A percentile compares a stretch with the other conserved stretches of the same genome.
These are phyloP conservation scores for Anarrhichthys ocellatus DNA, from an alignment of 2,113 vertebrate species.

Conservation along the genomic window DNA sequence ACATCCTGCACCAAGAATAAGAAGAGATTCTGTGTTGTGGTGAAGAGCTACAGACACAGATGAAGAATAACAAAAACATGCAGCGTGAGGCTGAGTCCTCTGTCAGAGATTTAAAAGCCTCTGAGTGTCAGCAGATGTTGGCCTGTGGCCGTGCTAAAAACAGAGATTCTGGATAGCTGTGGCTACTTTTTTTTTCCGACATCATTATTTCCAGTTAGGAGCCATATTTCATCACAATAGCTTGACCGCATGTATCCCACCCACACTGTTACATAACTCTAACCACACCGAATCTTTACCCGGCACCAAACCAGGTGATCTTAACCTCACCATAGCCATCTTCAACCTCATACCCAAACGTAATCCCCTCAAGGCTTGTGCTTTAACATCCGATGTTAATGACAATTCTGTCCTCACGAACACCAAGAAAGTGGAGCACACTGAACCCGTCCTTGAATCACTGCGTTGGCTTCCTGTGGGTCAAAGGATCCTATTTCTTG, in stretches of 20 bases:
- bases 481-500: too few relatives aligned
- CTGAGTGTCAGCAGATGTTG: conserved; percentile 11
- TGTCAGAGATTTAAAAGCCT: not conserved
- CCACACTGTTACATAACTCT: not conserved
- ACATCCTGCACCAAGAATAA: not conserved
- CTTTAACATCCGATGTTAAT: too few relatives aligned
- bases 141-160: not conserved
- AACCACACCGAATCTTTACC: not conserved
- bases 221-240: not conserved
- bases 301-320: not conserved
- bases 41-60: not conserved
- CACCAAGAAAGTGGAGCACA: too few relatives aligned
- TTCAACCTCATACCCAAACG: not conserved
- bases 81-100: not conserved
- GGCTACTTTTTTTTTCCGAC: not conserved
- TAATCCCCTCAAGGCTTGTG: not conserved
- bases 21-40: not conserved
- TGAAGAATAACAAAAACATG: not conserved
- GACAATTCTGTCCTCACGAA: too few relatives aligned
- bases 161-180: not conserved
- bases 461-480: too few relatives aligned
- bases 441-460: too few relatives aligned
- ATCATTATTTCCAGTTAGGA: not conserved
- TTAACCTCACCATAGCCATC: not conserved
- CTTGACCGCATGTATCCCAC: not conserved